Evolutionary conservation across 2,888 invertebrate species (phyloP), one percentile per base, ranked within the genome.

Genomic region (Ichneumon xanthorius): DNA sequence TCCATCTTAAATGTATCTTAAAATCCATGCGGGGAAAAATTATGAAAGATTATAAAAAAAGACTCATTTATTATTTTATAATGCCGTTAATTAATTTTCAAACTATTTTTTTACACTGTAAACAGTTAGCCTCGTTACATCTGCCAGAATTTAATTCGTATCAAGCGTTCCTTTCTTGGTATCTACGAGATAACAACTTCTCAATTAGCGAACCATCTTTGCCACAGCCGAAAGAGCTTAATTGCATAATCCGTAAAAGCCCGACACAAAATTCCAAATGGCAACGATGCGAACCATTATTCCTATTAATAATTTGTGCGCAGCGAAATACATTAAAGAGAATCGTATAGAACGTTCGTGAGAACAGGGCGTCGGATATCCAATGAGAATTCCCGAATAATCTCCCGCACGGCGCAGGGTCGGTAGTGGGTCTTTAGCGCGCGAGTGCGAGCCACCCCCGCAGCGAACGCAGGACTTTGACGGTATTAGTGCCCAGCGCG

Each of bases 321-420:
- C 30, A 45, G 45, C 26, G 19, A 61, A n/a, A 19, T 11, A 58
- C 19, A 61, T 30, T 22, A 73, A 48, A 30, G 11, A 61, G 11
- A 30, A 45, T 63, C 33, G 50, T 50, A 50, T 75, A 22, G 19
- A 22, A 65, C 7, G 6, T 37, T 48, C 14, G 30, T 16, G 26
- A 9, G 53, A 67, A 77, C 72, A 72, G 16, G 11, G 65, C 22
- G 65, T 30, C 50, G 40, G 22, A 45, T 48, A 22, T 71, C 82
- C 75, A 82, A 79, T 85, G 75, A 77, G 72, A 80, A 71, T 84
- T 61, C 30, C 45, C 65, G 84, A 86, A 83, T 72, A 19, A 75
- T 48, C 75, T 68, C 72, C 79, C 79, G 9, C 75, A 22, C 26
- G n/a, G n/a, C 11, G 71, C 65, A n/a, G 63, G 67, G 45, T 45